Percentiles rank a stretch among this genome's conserved stretches.
Conservation (phyloP, 2,888 invertebrate species). For the Metopia argyrocephala region DNA sequence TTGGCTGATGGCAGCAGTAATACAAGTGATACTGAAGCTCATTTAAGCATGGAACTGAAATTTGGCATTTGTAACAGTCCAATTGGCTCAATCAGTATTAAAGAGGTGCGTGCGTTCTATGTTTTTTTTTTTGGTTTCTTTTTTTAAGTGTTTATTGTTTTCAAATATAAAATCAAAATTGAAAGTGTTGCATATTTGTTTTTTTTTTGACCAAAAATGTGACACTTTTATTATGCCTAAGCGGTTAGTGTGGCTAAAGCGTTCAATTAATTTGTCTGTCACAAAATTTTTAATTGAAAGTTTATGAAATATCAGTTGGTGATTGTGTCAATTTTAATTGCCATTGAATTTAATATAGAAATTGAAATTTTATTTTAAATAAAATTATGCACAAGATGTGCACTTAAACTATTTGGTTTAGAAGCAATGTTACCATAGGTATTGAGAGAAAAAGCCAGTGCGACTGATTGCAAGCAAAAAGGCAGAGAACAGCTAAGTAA, state of each 20-base stretch:
- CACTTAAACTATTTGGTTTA: too few relatives aligned
- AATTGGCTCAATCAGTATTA: slow-evolving; percentile 69
- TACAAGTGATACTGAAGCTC: slow-evolving; percentile 71
- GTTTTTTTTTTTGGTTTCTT: not conserved
- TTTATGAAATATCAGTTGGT: not conserved
- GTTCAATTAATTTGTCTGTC: not conserved
- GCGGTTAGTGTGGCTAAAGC: not conserved
- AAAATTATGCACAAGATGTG: too few relatives aligned
- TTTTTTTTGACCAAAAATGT: not conserved
- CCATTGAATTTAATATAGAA: too few relatives aligned
- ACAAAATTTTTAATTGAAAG: not conserved
- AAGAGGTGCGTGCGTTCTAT: slow-evolving; percentile 73
- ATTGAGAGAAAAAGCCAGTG: too few relatives aligned
- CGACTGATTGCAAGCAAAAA: too few relatives aligned
- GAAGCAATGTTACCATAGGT: too few relatives aligned
- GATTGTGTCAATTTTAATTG: not conserved
- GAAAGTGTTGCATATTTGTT: not conserved
- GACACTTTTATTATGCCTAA: not conserved
- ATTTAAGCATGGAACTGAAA: slow-evolving; percentile 74
- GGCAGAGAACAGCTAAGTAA: too few relatives aligned
- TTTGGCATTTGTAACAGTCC: slow-evolving; percentile 75
- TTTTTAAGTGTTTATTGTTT: not conserved
- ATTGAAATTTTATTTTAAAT: too few relatives aligned
- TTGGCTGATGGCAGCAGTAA: slow-evolving; percentile 51
- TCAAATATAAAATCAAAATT: not conserved